These are phyloP conservation scores for Nasonovia ribisnigri DNA, from an alignment of 2,888 invertebrate genomes.

Conservation along the genomic window DNA sequence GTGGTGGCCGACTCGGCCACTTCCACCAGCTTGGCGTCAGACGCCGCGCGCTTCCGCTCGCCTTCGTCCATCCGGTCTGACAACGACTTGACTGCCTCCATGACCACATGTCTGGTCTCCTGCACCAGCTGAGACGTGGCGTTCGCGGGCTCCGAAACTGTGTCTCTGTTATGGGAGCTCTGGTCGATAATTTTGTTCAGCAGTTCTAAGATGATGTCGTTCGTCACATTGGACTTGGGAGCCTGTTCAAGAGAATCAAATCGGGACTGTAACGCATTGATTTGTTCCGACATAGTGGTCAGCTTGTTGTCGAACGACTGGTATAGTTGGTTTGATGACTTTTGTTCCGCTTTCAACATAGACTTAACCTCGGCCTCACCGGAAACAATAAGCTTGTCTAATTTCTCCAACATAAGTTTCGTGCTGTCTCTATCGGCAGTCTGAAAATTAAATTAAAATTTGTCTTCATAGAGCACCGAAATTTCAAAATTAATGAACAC, in stretches of 20 bases:
- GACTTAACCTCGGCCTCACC: constrained; percentile 21
- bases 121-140: constrained; percentile 75
- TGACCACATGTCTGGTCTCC: constrained; percentile 73
- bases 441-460: constrained; percentile 15
- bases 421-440: background rate
- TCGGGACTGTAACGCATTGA: constrained; percentile 21
- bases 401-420: background rate
- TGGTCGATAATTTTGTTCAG: constrained; percentile 66
- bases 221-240: constrained; percentile 67
- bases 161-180: background rate
- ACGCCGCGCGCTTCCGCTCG: constrained; percentile 74
- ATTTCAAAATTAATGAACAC: background rate
- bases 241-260: constrained; percentile 19
- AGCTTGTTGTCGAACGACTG: constrained; percentile 29
- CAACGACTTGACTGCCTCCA: constrained; percentile 70
- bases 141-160: constrained; percentile 70
- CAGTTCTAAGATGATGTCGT: constrained; percentile 73
- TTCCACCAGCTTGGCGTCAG: constrained; percentile 75
- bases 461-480: background rate
- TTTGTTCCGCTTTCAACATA: constrained; percentile 31
- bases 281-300: background rate
- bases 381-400: constrained; percentile 20
- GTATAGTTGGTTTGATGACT: background rate
- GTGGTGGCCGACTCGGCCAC: constrained; percentile 74
- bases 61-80: constrained; percentile 73